Evolutionary conservation across 1,140 invertebrate genomes (phyloP), one percentile per base, ranked within the genome.

Genomic region (Harlomillsia oculata): DNA sequence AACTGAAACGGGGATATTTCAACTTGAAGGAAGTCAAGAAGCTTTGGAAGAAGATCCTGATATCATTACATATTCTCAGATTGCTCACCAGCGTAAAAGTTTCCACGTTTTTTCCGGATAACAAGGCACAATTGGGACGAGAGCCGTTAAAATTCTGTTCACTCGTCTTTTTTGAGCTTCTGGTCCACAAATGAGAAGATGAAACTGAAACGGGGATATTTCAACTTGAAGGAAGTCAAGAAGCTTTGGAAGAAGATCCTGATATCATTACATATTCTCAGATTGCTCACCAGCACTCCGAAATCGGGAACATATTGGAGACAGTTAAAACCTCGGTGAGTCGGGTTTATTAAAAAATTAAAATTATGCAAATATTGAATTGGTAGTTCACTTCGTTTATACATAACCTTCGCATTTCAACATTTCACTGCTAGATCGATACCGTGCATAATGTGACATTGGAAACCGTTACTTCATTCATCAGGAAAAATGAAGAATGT

Each of bases 271-370:
- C 41, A 11, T 34, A 62, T 16, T 57, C 52, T 30, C 64, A 66
- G 53, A 59, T 66, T 40, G 62, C 59, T 34, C 59, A 62, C 51
- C 64, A 66, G 34, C 64, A 60, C 36, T 41, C 56, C 14, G 64
- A 66, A 53, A 64, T 64, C 28, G 41, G 57, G 32, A 56, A 52
- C 30, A 64, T 66, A 32, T 43, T 59, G 0, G 28, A 50, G 37
- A 59, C 28, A 1, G 53, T 62, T 37, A 40, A 49, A 44, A 32
- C 43, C 13, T 16, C 46, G 26, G 59, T 61, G 53, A 29, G 51
- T 41, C 20, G 5, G 5, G 34, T 14, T 13, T 28, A 21, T 45
- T 8, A 14, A 37, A 21, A 5, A n/a, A 51, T 18, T 34, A 13
- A 40, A n/a, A 39, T 39, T 21, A 26, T 5, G 21, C 34, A 21